Conservation (phyloP, 2,113 vertebrate species). For the Colius striatus region DNA sequence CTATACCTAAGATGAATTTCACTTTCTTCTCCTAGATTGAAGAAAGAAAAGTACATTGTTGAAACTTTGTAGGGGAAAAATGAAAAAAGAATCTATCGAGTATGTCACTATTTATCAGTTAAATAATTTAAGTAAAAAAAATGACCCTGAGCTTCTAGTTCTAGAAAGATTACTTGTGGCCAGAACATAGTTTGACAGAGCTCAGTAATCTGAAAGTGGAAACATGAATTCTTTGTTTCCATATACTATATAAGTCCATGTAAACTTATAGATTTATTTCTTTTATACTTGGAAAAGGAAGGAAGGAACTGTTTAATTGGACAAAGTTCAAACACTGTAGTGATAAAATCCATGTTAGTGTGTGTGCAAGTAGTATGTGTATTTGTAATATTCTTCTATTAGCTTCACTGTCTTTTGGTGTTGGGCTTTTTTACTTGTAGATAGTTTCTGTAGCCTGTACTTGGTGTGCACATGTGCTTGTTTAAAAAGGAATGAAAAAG, state of each 20-base stretch:
- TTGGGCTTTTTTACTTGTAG: neutral
- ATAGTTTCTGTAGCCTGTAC: neutral
- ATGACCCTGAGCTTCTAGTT: neutral
- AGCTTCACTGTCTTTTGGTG: neutral
- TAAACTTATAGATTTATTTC: neutral
- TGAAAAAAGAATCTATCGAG: neutral
- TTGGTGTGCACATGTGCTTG: fast-evolving
- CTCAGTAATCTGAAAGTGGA: neutral
- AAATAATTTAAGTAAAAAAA: neutral
- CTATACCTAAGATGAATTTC: neutral
- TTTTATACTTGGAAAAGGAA: neutral
- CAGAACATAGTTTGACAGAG: neutral
- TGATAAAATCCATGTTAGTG: neutral
- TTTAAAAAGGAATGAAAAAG: neutral
- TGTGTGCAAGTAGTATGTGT: fast-evolving
- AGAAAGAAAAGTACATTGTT: neutral
- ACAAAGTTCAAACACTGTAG: neutral
- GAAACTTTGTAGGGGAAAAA: neutral
- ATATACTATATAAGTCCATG: neutral
- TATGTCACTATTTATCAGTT: neutral
- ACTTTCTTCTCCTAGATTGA: neutral
- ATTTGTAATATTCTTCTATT: neutral
- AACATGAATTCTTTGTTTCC: neutral
- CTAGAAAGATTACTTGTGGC: neutral
- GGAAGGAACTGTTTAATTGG: neutral